Evolutionary conservation across 2,888 invertebrate species (phyloP), one percentile per base, ranked within the genome.

Genomic region (Leucophora obtusa): DNA sequence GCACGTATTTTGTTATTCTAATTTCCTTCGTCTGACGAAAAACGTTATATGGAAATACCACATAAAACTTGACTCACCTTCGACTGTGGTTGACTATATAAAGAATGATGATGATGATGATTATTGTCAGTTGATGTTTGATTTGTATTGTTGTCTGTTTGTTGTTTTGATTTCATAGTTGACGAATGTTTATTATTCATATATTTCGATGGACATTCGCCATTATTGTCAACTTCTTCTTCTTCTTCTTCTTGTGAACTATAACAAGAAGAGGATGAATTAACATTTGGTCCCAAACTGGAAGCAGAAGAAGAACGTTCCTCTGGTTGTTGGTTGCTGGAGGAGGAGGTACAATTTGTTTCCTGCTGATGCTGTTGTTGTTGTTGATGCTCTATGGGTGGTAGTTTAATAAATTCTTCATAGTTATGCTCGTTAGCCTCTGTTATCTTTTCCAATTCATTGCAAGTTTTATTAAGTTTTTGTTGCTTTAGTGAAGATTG

Each of bases 211-310:
- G 14, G 43, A 47, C n/a, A 14, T 38, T 38, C 11, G 38, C 14
- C 11, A 38, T 38, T 38, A 11, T 11, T 38, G 28, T 28, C 18
- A 18, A 54, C 59, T 73, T 89, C 89, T 65, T 91, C 90, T 58
- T 86, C 59, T 73, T 89, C 89, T 65, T 91, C 90, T 58, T 86
- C 88, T 69, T 89, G 91, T 1, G 89, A 87, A 65, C 92, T 92
- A 59, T 92, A 89, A 51, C 93, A 93, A 84, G 93, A 93, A 69
- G 93, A 92, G 43, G 93, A 93, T 53, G 93, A 94, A 89, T 95
- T 94, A 28, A 94, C 91, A 83, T 94, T 92, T 15, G 94, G 94
- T 65, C 94, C 94, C 18, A 94, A 91, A 85, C 95, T 95, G 0
- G 94, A 94, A 51, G 93, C 92, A 85, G 94, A 94, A 83, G 89